Evolutionary conservation across 2,888 invertebrate species (phyloP).

Genomic region (Acanthococcus lagerstroemiae): DNA sequence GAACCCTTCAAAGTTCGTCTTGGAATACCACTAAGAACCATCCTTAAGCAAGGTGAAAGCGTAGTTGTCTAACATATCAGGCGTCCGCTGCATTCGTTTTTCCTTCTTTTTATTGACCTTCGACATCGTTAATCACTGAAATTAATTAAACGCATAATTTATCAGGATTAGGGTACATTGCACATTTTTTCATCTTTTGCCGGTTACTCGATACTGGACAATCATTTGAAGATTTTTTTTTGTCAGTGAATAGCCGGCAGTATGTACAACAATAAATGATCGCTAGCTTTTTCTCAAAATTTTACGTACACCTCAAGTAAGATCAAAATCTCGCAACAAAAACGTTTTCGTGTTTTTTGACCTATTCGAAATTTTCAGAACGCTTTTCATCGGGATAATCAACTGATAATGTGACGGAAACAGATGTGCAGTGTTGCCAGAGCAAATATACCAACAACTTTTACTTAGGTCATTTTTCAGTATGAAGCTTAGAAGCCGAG

Average conservation of each 20-base stretch:
- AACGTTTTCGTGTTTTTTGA: not conserved
- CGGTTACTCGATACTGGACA: not conserved
- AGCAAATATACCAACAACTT: not conserved
- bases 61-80: not conserved
- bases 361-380: not conserved
- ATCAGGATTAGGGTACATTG: not conserved
- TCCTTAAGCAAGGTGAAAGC: too few species aligned
- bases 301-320: not conserved
- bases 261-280: not conserved
- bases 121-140: not conserved
- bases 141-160: not conserved
- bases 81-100: not conserved
- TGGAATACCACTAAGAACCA: too few species aligned
- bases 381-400: not conserved
- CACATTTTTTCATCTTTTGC: not conserved
- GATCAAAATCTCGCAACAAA: not conserved
- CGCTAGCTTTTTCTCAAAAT: not conserved
- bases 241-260: not conserved
- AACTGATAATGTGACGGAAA: not conserved
- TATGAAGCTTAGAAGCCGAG: not conserved
- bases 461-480: not conserved
- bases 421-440: not conserved
- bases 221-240: not conserved
- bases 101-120: not conserved
- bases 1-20: too few species aligned